Evolutionary conservation across 2,888 invertebrate genomes (phyloP).

Genomic region (Hirtodrosophila duncani): DNA sequence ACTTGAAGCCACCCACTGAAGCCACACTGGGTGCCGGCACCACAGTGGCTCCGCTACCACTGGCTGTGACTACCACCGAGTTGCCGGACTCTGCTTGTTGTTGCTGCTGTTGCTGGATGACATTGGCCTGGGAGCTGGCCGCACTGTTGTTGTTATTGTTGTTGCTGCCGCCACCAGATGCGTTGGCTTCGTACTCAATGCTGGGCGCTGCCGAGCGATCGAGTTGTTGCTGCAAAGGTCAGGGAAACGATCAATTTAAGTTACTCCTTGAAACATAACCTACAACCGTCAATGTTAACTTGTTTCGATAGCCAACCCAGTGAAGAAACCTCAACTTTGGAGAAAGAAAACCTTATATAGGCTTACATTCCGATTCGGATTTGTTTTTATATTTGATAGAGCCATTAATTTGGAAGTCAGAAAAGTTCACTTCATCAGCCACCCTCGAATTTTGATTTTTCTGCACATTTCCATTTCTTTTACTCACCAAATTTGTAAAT

Average conservation of each 20-base stretch:
- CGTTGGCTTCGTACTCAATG: constrained; percentile 77
- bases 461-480: no score
- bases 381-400: no score
- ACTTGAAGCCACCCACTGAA: constrained; percentile 80
- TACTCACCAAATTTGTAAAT: constrained; percentile 78
- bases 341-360: neutral
- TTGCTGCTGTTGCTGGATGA: constrained; percentile 51
- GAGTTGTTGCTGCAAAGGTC: constrained; percentile 73
- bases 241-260: neutral
- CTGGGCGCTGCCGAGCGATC: constrained; percentile 78
- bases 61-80: constrained; percentile 69
- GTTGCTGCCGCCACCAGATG: constrained; percentile 52
- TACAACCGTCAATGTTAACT: no score
- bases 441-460: no score
- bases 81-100: constrained; percentile 49
- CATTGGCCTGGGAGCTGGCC: constrained; percentile 61
- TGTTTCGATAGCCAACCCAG: no score
- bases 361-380: no score
- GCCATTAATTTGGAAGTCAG: no score
- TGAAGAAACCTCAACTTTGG: no score
- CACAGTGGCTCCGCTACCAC: constrained; percentile 52
- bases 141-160: constrained; percentile 57
- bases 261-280: no score
- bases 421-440: no score
- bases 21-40: constrained; percentile 58